Evolutionary conservation across 2,888 invertebrate genomes (phyloP).

Genomic region (Microctonus brassicae): DNA sequence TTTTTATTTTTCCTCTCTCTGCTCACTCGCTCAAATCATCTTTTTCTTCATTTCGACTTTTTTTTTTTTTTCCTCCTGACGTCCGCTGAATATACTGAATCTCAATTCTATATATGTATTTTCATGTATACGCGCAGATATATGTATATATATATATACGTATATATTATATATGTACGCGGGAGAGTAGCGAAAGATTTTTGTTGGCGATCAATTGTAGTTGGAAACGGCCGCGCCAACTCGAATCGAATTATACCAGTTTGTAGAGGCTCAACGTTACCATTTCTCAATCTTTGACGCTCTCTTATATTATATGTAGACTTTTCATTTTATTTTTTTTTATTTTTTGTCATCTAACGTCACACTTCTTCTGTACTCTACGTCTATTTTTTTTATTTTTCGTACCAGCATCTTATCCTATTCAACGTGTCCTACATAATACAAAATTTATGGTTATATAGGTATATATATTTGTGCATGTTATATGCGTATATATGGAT

Average conservation of each 20-base stretch:
- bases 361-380: not conserved
- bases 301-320: not conserved
- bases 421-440: not conserved
- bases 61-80: not conserved
- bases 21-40: not conserved
- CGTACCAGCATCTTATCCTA: not conserved
- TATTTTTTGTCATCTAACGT: too few species aligned
- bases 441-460: not conserved
- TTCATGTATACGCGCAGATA: too few species aligned
- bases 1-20: too few species aligned
- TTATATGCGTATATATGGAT: too few species aligned
- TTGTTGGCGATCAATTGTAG: conserved; percentile 7
- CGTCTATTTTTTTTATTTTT: not conserved
- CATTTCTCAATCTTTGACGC: conserved; percentile 5
- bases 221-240: conserved; percentile 1
- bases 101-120: not conserved
- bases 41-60: not conserved
- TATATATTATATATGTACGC: conserved; percentile 2
- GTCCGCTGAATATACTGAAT: not conserved
- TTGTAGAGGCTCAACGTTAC: conserved; percentile 7
- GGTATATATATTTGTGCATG: not conserved
- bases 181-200: conserved; percentile 1
- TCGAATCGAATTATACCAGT: conserved; percentile 13
- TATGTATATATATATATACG: too few species aligned
- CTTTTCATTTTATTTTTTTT: not conserved